Conservation (phyloP, 1,140 invertebrate genomes). For the Bombus confusus region DNA sequence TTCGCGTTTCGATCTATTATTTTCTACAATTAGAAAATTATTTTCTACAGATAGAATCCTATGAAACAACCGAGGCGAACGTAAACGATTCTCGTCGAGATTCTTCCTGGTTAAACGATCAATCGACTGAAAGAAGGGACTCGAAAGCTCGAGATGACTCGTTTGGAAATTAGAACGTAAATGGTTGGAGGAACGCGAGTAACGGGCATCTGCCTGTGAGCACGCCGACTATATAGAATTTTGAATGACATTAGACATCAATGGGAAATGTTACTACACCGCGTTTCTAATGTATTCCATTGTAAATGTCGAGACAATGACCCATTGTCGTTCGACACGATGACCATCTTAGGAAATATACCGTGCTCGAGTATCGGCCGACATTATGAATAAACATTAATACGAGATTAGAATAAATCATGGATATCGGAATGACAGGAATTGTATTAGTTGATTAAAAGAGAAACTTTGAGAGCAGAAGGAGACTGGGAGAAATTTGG, state of each 20-base stretch:
- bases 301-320: conserved; percentile 9
- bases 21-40: too few species aligned
- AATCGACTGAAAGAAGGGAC: too few species aligned
- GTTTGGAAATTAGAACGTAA: conserved; percentile 21
- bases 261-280: conserved; percentile 2
- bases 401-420: not conserved
- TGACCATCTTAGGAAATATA: not conserved
- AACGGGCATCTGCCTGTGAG: not conserved
- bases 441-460: too few species aligned
- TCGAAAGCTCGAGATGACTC: not conserved
- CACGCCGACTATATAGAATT: not conserved
- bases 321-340: not conserved
- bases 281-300: conserved; percentile 22
- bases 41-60: too few species aligned
- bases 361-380: not conserved
- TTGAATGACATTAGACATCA: conserved; percentile 20
- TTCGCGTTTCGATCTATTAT: too few species aligned
- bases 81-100: too few species aligned
- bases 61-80: too few species aligned
- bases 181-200: not conserved
- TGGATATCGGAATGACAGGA: not conserved
- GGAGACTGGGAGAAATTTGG: too few species aligned
- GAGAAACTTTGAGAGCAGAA: too few species aligned
- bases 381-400: conserved; percentile 3
- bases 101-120: not conserved